phyloP scores from a whole-genome alignment of 1,140 invertebrate species.

The Aphaenogaster ashmeadi region DNA sequence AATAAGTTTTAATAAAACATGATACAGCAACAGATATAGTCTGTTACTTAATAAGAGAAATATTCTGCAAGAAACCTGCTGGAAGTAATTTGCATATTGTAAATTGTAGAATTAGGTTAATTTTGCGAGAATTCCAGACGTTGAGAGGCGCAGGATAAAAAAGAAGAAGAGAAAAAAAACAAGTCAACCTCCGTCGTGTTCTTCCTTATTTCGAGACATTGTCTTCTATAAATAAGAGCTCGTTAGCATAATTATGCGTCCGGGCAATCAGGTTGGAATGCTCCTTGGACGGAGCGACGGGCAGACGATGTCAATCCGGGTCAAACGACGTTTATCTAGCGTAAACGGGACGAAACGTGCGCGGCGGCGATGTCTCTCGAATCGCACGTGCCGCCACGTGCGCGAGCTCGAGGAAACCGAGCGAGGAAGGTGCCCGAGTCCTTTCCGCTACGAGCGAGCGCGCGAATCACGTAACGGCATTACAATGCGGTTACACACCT shows the following conservation, averaged over 20 bases:
- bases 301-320: conserved; percentile 66
- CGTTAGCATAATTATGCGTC: conserved; percentile 72
- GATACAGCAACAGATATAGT: not conserved
- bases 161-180: not conserved
- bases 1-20: conserved; percentile 4
- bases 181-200: not conserved
- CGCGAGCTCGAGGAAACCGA: not conserved
- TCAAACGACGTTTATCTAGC: conserved; percentile 59
- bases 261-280: conserved; percentile 52
- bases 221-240: conserved; percentile 66
- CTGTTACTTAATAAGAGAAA: not conserved
- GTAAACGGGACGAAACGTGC: conserved; percentile 13
- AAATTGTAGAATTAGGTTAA: not conserved
- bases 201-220: conserved; percentile 44
- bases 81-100: conserved; percentile 1
- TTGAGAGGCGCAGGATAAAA: not conserved
- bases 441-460: not conserved
- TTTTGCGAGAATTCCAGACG: not conserved
- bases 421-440: not conserved
- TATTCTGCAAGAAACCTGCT: not conserved
- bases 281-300: conserved; percentile 13
- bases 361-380: not conserved
- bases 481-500: conserved; percentile 17
- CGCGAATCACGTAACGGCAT: conserved; percentile 18
- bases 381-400: not conserved